Base-by-base conservation (phyloP, 2,797 vertebrate genomes). In the Sebastes steindachneri region DNA sequence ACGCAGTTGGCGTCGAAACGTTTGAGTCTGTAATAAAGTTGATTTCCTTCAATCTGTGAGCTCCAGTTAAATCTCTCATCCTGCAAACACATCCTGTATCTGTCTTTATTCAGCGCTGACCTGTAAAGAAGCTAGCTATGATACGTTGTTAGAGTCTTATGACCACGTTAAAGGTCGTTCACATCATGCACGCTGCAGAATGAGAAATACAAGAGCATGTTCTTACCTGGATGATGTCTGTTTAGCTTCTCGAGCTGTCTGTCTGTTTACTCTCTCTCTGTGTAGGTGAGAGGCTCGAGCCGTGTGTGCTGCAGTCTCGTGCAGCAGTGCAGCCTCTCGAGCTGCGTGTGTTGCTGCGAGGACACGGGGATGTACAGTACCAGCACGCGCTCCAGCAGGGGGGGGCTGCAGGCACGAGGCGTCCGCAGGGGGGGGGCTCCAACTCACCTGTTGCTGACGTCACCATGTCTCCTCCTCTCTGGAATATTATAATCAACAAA, bases 401-500 rank as follows among this genome's bases (percentile, higher is more conserved):
- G 53, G 31, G 48, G 33, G 33, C 66, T 70, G 89, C 83, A 48
- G 67, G 83, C 83, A 58, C 77, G 54, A 80, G 69, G 69, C 73
- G 10, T 10, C 23, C 62, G 74, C 74, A 5, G 68, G 76, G 71
- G 19, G 53, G 81, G 73, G 21, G 25, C 31, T 68, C 58, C 58
- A 1, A n/a, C 54, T 83, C 73, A 89, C 88, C 86, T 89, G 88
- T 85, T 89, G 84, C 75, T 58, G 63, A 88, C 86, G 88, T 91
- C 82, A 89, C 9, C 12, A 28, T 2, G 9, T 25, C 62, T 26
- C 23, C 12, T 26, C 25, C 7, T 31, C 10, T 57, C 35, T 51
- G 19, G 29, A 11, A 68, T 41, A 41, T 41, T 41, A 41, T 41
- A 12, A 45, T 45, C 6, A 45, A 19, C 15, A 45, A 17, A 45